phyloP scores from a whole-genome alignment of 2,888 invertebrate species.

The Melinopterus prodromus region DNA sequence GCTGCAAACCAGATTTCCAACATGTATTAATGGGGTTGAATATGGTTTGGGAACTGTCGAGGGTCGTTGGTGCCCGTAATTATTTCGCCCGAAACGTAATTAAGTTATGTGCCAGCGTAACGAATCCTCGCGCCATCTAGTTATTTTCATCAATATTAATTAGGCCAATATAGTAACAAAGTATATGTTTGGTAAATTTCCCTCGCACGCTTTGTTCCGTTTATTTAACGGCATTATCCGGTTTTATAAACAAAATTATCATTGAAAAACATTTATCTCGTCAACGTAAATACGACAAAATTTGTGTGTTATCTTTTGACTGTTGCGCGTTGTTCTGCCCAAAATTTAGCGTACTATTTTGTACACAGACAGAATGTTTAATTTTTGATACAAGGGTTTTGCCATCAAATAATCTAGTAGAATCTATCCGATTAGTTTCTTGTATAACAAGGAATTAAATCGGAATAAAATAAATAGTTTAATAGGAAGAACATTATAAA shows the following conservation, averaged over 20 bases:
- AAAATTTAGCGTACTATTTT: too few species aligned
- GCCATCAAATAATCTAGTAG: too few species aligned
- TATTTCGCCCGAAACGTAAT: background rate
- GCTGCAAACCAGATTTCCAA: background rate
- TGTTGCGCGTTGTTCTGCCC: background rate
- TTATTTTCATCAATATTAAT: background rate
- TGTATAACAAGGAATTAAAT: too few species aligned
- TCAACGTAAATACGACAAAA: background rate
- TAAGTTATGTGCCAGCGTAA: background rate
- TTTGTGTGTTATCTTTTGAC: background rate
- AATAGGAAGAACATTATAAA: too few species aligned
- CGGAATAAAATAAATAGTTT: too few species aligned
- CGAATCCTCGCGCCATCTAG: background rate
- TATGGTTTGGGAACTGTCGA: background rate
- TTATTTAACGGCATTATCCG: background rate
- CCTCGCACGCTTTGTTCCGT: background rate
- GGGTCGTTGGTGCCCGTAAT: background rate
- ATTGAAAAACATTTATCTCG: background rate
- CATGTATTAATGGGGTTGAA: background rate
- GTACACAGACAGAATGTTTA: too few species aligned
- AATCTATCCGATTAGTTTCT: too few species aligned
- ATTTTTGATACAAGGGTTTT: too few species aligned
- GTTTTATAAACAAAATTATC: background rate
- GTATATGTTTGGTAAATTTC: background rate
- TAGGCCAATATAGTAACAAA: background rate